Evolutionary conservation across 1,140 invertebrate species (phyloP).

Genomic region (Caerostris darwini): DNA sequence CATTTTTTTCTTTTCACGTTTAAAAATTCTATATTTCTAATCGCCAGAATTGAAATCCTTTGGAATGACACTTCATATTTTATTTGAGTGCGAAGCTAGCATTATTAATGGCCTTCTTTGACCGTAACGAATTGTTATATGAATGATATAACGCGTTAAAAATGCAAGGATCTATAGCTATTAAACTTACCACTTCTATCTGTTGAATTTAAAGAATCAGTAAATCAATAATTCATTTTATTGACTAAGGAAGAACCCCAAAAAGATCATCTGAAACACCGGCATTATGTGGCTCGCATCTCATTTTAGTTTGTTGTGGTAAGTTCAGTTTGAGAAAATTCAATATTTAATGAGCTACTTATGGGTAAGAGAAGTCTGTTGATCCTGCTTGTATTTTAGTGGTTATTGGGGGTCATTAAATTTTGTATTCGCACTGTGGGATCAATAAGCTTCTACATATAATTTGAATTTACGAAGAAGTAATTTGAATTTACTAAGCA

Average conservation of each 20-base stretch:
- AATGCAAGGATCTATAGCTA: not conserved
- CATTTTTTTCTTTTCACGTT: too few species aligned
- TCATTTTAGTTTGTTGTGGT: constrained; percentile 11
- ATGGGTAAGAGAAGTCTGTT: not conserved
- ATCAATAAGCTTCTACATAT: constrained; percentile 21
- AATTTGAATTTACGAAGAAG: constrained; percentile 13
- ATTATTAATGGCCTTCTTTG: too few species aligned
- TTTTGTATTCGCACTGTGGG: not conserved
- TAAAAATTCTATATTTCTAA: too few species aligned
- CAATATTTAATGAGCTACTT: constrained; percentile 47
- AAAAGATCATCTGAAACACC: not conserved
- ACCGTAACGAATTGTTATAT: not conserved
- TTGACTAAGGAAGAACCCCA: not conserved
- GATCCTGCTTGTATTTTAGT: not conserved
- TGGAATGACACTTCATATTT: too few species aligned
- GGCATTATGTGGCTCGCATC: not conserved
- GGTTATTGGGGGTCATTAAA: constrained; percentile 33
- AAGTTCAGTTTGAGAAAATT: constrained; percentile 12
- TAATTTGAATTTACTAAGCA: not conserved
- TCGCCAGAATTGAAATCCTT: too few species aligned
- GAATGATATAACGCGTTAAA: not conserved
- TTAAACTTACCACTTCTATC: not conserved
- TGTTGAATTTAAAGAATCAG: not conserved
- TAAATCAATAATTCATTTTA: constrained; percentile 9
- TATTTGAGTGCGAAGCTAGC: too few species aligned